A percentile compares a stretch with the other conserved stretches of the same genome.
phyloP scores from a whole-genome alignment of 2,797 vertebrate species.

The Zonotrichia albicollis region DNA sequence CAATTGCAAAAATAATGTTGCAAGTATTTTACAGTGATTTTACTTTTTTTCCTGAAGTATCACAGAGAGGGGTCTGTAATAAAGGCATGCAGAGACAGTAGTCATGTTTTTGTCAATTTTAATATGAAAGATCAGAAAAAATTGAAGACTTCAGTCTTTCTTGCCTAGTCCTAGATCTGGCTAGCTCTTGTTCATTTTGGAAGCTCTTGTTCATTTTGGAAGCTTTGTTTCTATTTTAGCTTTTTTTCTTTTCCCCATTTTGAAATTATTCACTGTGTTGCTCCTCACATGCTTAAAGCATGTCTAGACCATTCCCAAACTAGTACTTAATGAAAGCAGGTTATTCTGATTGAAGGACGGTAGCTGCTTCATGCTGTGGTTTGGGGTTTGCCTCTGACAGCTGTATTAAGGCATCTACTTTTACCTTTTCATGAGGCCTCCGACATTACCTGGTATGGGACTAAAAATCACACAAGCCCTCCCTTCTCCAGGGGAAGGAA shows the following conservation, averaged over 20 bases:
- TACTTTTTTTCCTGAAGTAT: not conserved
- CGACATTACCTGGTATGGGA: not conserved
- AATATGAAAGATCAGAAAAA: not conserved
- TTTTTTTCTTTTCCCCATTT: not conserved
- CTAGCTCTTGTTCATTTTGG: not conserved
- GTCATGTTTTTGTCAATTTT: not conserved
- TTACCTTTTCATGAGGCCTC: slow-evolving; percentile 22
- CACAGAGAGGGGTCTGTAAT: not conserved
- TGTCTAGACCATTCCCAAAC: not conserved
- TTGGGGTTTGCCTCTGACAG: slow-evolving; percentile 13
- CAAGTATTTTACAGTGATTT: not conserved
- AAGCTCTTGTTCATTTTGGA: not conserved
- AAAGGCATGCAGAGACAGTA: not conserved
- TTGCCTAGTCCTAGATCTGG: not conserved
- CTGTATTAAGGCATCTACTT: slow-evolving; percentile 15
- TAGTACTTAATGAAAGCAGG: slow-evolving; percentile 23
- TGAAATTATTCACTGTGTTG: not conserved
- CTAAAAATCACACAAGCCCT: not conserved
- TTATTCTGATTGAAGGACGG: slow-evolving; percentile 50
- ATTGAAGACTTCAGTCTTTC: not conserved
- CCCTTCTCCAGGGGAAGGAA: not conserved
- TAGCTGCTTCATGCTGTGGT: not conserved
- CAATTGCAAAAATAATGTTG: not conserved
- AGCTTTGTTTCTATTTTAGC: not conserved
- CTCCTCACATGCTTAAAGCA: not conserved